Evolutionary conservation across 2,797 vertebrate genomes (phyloP).

Genomic region (Danio tinwini): DNA sequence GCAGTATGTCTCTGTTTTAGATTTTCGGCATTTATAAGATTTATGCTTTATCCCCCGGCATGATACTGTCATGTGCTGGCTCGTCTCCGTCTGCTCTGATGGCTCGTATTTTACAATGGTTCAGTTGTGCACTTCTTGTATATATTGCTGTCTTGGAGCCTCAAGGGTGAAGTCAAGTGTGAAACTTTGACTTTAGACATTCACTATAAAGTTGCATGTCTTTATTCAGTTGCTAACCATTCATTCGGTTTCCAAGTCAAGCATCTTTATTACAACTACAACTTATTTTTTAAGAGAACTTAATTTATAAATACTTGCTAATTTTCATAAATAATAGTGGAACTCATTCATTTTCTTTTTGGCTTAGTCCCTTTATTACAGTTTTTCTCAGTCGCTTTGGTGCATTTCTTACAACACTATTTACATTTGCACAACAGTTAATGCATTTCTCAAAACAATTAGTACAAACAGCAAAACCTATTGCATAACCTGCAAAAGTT

Average conservation of each 20-base stretch:
- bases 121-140: constrained; percentile 23
- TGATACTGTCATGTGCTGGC: neutral
- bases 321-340: no score
- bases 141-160: neutral
- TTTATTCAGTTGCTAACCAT: constrained; percentile 2
- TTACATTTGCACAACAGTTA: no score
- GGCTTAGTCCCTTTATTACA: no score
- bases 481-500: no score
- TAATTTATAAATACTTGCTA: no score
- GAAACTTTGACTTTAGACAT: neutral
- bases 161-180: constrained; percentile 2
- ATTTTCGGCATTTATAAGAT: constrained; percentile 10
- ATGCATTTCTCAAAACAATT: no score
- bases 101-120: constrained; percentile 29
- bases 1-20: constrained; percentile 38
- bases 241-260: constrained; percentile 1
- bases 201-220: constrained; percentile 19
- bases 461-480: no score
- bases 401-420: no score
- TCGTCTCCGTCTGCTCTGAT: constrained; percentile 5
- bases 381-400: no score
- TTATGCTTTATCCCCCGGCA: neutral
- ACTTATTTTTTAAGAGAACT: no score
- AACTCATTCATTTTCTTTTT: no score
- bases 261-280: constrained; percentile 19